These are phyloP conservation scores for human (Homo sapiens) DNA, from an alignment of 2,113 vertebrate species.

Conservation along the genomic window DNA sequence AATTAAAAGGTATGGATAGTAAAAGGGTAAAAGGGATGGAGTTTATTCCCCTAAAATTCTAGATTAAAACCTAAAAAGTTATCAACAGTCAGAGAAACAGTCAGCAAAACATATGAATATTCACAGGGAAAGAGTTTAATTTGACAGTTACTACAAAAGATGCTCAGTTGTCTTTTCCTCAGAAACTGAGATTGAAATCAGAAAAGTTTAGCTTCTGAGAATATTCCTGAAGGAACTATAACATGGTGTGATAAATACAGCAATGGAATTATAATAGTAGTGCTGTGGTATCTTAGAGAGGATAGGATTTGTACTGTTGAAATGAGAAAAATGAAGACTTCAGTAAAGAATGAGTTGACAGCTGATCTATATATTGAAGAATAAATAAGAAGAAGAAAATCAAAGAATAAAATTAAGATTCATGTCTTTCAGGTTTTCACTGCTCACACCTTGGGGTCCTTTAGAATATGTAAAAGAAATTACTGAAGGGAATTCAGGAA, in stretches of 20 bases:
- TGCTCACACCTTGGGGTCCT: fast-evolving
- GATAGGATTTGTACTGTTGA: not conserved
- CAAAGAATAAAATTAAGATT: not conserved
- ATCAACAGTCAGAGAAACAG: not conserved
- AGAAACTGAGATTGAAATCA: not conserved
- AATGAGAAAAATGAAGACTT: not conserved
- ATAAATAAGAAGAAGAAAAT: not conserved
- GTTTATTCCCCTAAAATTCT: not conserved
- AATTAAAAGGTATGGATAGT: not conserved
- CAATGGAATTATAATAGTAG: not conserved
- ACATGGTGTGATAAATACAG: not conserved
- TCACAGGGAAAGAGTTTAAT: not conserved
- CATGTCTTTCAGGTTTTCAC: not conserved
- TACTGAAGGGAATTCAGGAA: not conserved
- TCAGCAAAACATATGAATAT: not conserved
- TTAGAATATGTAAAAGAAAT: not conserved
- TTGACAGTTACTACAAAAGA: not conserved
- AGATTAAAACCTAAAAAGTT: not conserved
- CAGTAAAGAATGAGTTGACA: not conserved
- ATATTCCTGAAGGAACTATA: not conserved
- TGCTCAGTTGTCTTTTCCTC: not conserved
- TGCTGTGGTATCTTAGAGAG: not conserved
- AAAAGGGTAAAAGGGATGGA: not conserved
- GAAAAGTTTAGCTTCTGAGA: not conserved
- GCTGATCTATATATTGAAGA: not conserved